Base-by-base conservation (phyloP, 2,113 vertebrate species). In the Nymphicus hollandicus region DNA sequence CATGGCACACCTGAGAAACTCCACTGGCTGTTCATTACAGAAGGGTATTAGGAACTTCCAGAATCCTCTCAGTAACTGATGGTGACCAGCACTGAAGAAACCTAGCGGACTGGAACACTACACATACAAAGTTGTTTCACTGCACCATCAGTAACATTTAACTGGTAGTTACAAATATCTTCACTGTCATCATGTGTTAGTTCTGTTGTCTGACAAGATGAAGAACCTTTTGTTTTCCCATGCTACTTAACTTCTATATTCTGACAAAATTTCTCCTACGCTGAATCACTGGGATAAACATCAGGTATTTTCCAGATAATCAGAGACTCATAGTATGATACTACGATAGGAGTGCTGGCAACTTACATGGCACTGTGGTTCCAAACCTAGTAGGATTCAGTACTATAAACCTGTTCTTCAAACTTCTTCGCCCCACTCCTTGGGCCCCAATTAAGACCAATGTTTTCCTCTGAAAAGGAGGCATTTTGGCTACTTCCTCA, bases 311-410 rank as follows among this genome's bases (percentile, higher is more conserved):
- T 53, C 41, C 50, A 58, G 41, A 65, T 53, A 70, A 92, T 43
- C 50, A 63, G 47, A 58, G 17, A 49, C 71, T 49, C 46, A 4
- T 56, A 55, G 28, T 17, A 63, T 12, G 24, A 7, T 44, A 52
- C 31, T 47, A 41, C 0, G 0, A 27, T 13, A 61, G 69, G 37
- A 93, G 77, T 41, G 29, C n/a, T 60, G n/a, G 50, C 35, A 74
- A 98, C 99, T 99, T 98, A 99, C 99, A 99, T 86, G 99, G 99
- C 85, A 99, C 99, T 29, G 99, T 99, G 88, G 99, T 99, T 98
- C 99, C 99, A 96, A 99, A 99, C 85, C 97, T 97, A 70, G 98
- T 96, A 25, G 99, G 99, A 97, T 99, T 99, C 96, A 99, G 83
- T 35, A 99, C 98, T 87, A 99, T 99, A 64, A 99, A 99, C 78